Percentiles rank a stretch among this genome's conserved stretches.
Conservation (phyloP, 2,888 invertebrate genomes). For the Calameuta pallipes region DNA sequence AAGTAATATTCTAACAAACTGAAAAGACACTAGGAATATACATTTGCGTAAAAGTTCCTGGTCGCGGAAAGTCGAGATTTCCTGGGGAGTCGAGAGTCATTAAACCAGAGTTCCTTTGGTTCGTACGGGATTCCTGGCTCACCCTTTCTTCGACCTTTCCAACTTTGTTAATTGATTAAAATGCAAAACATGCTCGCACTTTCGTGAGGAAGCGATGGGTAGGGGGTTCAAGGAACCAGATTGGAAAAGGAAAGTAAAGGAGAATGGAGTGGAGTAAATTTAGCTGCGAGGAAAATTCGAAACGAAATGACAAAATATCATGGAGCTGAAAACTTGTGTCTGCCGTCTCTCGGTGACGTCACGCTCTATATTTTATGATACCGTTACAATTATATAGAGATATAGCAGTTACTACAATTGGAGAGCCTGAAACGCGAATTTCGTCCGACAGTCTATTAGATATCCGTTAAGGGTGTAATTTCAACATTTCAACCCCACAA, state of each 20-base stretch:
- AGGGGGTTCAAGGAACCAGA: not conserved
- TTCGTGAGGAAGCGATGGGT: not conserved
- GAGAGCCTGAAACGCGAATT: not conserved
- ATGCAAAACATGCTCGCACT: not conserved
- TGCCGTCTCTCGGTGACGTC: not conserved
- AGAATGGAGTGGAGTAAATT: not conserved
- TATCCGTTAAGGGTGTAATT: not conserved
- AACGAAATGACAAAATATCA: not conserved
- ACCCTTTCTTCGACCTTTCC: not conserved
- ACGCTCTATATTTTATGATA: not conserved
- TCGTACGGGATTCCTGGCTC: not conserved
- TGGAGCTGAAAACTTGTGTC: too few species aligned
- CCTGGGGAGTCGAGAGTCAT: not conserved
- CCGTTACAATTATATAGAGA: not conserved
- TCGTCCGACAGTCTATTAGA: not conserved
- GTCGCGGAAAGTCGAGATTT: not conserved
- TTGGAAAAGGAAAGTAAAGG: not conserved
- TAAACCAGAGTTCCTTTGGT: not conserved
- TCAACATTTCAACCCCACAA: not conserved
- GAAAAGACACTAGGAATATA: not conserved
- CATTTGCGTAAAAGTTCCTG: not conserved
- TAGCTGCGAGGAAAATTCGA: not conserved
- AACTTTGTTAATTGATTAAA: not conserved
- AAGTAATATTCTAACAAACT: not conserved
- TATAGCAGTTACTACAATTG: not conserved